Conservation (phyloP, 1,140 invertebrate species). For the Drosophila nebulosa region DNA sequence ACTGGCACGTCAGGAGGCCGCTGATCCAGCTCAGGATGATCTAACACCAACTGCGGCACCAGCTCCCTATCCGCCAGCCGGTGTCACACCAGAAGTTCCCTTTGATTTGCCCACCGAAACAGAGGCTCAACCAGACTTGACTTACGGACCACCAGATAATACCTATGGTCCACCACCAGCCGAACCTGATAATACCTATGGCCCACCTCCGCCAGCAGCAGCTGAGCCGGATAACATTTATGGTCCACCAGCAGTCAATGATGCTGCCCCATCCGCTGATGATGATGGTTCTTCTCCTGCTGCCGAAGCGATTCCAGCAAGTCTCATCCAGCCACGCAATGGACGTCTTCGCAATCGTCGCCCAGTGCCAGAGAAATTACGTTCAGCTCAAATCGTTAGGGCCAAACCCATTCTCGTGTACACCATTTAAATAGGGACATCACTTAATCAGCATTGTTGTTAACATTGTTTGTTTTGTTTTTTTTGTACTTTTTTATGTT, state of each 20-base stretch:
- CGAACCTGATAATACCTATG: conserved; percentile 54
- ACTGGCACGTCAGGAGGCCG: conserved; percentile 59
- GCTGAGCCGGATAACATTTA: conserved; percentile 61
- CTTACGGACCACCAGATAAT: conserved; percentile 53
- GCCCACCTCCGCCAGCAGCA: conserved; percentile 48
- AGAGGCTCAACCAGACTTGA: conserved; percentile 68
- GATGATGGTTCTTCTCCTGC: conserved; percentile 24
- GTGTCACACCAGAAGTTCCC: conserved; percentile 64
- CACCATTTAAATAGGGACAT: conserved; percentile 34
- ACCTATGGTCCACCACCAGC: conserved; percentile 59
- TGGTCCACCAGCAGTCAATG: conserved; percentile 45
- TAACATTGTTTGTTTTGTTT: not conserved
- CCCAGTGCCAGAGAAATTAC: conserved; percentile 49
- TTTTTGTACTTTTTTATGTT: not conserved
- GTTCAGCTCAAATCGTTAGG: conserved; percentile 60
- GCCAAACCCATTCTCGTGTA: conserved; percentile 66
- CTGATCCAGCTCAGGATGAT: conserved; percentile 38
- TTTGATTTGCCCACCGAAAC: conserved; percentile 73
- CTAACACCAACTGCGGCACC: conserved; percentile 46
- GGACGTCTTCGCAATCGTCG: conserved; percentile 48
- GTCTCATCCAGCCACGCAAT: conserved; percentile 66
- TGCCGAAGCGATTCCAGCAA: conserved; percentile 53
- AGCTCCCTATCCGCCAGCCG: conserved; percentile 68
- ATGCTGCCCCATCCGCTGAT: conserved; percentile 23
- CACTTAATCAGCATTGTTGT: not conserved